Conservation (phyloP, 2,797 vertebrate genomes). For the Crax fasciolata region DNA sequence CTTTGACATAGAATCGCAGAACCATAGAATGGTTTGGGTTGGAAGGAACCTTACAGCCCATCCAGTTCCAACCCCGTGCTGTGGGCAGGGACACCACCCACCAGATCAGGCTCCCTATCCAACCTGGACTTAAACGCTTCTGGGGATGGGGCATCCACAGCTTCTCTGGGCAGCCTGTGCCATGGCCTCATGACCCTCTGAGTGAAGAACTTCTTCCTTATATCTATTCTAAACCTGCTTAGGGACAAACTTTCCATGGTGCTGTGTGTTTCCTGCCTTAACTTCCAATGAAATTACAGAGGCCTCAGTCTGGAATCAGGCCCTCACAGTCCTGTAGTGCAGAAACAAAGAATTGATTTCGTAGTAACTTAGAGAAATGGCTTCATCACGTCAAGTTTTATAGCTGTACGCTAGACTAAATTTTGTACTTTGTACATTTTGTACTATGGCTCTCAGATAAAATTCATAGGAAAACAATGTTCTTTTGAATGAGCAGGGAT, state of each 20-base stretch:
- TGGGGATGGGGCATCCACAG: neutral
- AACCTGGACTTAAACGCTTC: neutral
- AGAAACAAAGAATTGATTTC: neutral
- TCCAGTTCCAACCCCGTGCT: neutral
- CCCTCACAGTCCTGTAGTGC: neutral
- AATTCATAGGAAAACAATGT: neutral
- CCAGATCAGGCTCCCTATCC: neutral
- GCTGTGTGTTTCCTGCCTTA: neutral
- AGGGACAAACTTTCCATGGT: neutral
- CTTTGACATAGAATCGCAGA: neutral
- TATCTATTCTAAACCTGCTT: neutral
- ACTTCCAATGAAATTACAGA: neutral
- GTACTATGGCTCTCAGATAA: neutral
- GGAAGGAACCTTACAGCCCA: neutral
- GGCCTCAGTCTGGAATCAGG: neutral
- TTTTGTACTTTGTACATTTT: neutral
- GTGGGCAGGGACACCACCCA: neutral
- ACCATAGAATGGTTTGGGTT: neutral
- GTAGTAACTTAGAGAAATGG: neutral
- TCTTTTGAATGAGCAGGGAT: neutral
- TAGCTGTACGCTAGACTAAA: neutral
- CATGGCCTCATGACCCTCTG: no score
- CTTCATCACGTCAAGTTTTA: neutral
- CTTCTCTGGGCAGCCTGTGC: neutral
- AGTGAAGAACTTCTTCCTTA: no score